Conservation (phyloP, 2,797 vertebrate genomes). For the Taeniopygia guttata region DNA sequence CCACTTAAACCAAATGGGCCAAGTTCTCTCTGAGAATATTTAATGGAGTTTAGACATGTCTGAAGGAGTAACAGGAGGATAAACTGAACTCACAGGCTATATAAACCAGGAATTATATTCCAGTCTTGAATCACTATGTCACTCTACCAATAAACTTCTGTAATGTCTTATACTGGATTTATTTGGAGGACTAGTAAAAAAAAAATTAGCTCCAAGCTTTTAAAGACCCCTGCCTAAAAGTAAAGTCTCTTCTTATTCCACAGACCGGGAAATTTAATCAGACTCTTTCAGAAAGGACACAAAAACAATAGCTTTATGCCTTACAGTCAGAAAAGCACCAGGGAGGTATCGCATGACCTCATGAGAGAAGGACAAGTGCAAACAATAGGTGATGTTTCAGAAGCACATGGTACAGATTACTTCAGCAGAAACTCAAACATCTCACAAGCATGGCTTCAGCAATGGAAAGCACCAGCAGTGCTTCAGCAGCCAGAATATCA, state of each 20-base stretch:
- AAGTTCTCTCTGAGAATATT: neutral
- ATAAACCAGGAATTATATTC: neutral
- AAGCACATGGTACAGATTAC: neutral
- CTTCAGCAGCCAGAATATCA: slow-evolving; percentile 11
- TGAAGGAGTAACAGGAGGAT: neutral
- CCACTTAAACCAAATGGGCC: neutral
- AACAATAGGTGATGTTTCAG: slow-evolving; percentile 10
- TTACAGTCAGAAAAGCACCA: neutral
- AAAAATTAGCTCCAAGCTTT: neutral
- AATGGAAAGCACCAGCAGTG: neutral
- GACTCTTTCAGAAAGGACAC: neutral
- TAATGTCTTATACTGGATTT: neutral
- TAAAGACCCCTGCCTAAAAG: neutral
- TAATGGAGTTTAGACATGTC: neutral
- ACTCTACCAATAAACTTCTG: neutral
- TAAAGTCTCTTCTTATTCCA: neutral
- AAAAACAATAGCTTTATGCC: neutral
- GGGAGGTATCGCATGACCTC: neutral
- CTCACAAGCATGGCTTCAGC: neutral
- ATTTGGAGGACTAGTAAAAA: neutral
- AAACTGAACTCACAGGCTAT: neutral
- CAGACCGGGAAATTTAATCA: neutral
- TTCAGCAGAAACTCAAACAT: slow-evolving; percentile 20
- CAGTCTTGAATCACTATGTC: neutral
- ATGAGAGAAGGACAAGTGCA: slow-evolving; percentile 5